Conservation (phyloP, 2,797 vertebrate species). For the Periophthalmus magnuspinnatus region DNA sequence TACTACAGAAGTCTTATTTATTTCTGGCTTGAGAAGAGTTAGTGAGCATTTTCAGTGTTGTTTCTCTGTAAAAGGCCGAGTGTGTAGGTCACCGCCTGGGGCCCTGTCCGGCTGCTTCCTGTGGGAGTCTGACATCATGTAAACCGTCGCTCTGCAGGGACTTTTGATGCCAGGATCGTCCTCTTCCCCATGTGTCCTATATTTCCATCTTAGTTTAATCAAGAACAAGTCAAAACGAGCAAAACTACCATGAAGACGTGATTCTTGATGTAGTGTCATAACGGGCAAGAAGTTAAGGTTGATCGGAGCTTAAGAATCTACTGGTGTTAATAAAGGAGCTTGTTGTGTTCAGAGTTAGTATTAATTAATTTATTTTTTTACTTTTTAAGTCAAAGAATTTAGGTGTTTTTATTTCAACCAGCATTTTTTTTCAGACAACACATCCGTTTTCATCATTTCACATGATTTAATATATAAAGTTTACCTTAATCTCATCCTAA, state of each 20-base stretch:
- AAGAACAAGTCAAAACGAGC: not conserved
- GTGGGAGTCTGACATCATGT: conserved; percentile 48
- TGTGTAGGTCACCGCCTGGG: conserved; percentile 43
- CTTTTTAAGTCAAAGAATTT: too few species aligned
- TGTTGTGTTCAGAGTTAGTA: too few species aligned
- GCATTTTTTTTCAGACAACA: too few species aligned
- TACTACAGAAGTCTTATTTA: conserved; percentile 53
- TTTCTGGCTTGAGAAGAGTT: conserved; percentile 25
- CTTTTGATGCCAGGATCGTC: conserved; percentile 19
- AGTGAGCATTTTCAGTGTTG: conserved; percentile 40
- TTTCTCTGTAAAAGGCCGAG: conserved; percentile 42
- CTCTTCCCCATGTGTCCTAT: conserved; percentile 3
- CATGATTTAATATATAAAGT: too few species aligned
- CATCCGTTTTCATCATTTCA: not conserved
- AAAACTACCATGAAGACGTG: too few species aligned
- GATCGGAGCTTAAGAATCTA: too few species aligned
- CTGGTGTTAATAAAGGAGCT: too few species aligned
- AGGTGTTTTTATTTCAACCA: too few species aligned
- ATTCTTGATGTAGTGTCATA: too few species aligned
- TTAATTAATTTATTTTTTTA: not conserved
- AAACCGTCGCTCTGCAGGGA: conserved; percentile 40
- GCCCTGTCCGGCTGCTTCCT: conserved; percentile 55
- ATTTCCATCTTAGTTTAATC: conserved; percentile 19
- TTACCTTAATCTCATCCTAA: too few species aligned
- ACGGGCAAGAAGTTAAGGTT: too few species aligned